Evolutionary conservation across 2,113 vertebrate genomes (phyloP).

Genomic region (Rana temporaria): DNA sequence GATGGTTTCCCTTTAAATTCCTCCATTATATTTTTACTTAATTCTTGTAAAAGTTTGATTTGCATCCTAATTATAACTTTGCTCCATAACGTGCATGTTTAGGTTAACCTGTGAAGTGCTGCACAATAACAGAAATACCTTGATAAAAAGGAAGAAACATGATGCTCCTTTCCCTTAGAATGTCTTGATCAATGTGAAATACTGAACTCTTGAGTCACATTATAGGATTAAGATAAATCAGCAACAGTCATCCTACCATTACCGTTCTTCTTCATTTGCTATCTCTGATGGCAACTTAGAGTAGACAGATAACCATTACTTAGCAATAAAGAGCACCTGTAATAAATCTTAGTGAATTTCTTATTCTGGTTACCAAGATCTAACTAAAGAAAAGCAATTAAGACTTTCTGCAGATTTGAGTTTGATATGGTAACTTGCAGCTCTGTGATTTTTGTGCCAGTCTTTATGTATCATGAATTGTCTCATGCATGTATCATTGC

Average conservation of each 20-base stretch:
- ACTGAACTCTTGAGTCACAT: slow-evolving; percentile 36
- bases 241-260: slow-evolving; percentile 8
- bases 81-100: background rate
- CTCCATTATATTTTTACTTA: too few species aligned
- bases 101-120: slow-evolving; percentile 25
- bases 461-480: background rate
- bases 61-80: too few species aligned
- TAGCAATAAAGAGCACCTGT: slow-evolving; percentile 22
- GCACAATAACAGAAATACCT: slow-evolving; percentile 8
- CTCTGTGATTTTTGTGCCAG: background rate
- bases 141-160: background rate
- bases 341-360: slow-evolving; percentile 15
- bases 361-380: slow-evolving; percentile 15
- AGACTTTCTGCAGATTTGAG: background rate
- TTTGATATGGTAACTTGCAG: background rate
- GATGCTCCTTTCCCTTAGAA: background rate
- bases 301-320: slow-evolving; percentile 35
- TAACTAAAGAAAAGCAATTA: slow-evolving; percentile 13
- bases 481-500: background rate
- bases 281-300: slow-evolving; percentile 5
- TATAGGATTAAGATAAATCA: slow-evolving; percentile 50
- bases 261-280: slow-evolving; percentile 11
- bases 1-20: too few species aligned
- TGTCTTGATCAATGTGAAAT: slow-evolving; percentile 36
- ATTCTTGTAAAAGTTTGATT: too few species aligned